These are phyloP conservation scores for Bombyx huttoni DNA, from an alignment of 2,888 invertebrate genomes.

Conservation along the genomic window DNA sequence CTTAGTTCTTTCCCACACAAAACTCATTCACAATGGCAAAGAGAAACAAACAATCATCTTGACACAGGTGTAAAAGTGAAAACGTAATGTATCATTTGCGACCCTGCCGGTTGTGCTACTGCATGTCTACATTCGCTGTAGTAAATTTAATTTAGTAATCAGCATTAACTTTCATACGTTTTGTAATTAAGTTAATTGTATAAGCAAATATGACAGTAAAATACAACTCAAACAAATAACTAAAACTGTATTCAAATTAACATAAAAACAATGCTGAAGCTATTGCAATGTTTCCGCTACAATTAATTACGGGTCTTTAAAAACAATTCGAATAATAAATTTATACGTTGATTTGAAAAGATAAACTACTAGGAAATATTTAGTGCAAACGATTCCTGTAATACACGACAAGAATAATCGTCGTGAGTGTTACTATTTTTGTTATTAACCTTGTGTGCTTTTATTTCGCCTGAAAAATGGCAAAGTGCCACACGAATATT, in stretches of 20 bases:
- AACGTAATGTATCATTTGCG: conserved; percentile 35
- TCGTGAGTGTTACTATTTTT: conserved; percentile 40
- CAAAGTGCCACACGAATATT: conserved; percentile 55
- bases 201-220: not conserved
- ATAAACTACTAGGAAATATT: not conserved
- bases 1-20: conserved; percentile 18
- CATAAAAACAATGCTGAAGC: not conserved
- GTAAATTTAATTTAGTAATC: not conserved
- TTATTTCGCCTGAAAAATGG: conserved; percentile 47
- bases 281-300: not conserved
- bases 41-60: conserved; percentile 46
- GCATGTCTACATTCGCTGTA: conserved; percentile 8
- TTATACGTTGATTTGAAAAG: not conserved
- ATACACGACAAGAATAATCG: conserved; percentile 20
- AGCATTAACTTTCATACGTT: no score
- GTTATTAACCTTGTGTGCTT: conserved; percentile 57
- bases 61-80: conserved; percentile 56
- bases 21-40: conserved; percentile 18
- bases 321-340: not conserved
- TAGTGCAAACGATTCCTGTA: conserved; percentile 1
- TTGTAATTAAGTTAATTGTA: no score
- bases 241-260: not conserved
- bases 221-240: not conserved
- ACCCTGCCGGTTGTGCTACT: conserved; percentile 20
- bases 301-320: not conserved